Conservation (phyloP, 1,140 invertebrate genomes). For the Apocrypta bakeri region DNA sequence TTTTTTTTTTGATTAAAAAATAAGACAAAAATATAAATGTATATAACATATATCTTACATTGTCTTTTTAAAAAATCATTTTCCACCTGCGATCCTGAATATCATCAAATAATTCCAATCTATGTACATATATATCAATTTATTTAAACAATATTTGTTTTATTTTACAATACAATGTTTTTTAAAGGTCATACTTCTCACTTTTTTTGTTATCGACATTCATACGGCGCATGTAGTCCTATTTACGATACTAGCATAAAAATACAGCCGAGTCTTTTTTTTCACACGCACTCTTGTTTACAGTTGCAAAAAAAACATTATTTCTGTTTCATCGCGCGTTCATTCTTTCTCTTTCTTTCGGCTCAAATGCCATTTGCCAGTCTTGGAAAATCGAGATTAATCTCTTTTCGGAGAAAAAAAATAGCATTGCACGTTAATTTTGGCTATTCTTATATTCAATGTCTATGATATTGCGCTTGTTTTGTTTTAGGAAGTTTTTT, state of each 20-base stretch:
- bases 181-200: slow-evolving; percentile 60
- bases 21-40: slow-evolving; percentile 16
- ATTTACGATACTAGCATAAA: slow-evolving; percentile 64
- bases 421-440: slow-evolving; percentile 44
- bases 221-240: slow-evolving; percentile 55
- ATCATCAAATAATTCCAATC: slow-evolving; percentile 36
- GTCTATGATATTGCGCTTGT: background rate
- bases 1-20: slow-evolving; percentile 24
- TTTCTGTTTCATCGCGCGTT: slow-evolving; percentile 30
- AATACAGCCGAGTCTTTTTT: slow-evolving; percentile 66
- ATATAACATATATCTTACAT: slow-evolving; percentile 30
- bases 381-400: slow-evolving; percentile 57
- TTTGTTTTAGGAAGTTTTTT: slow-evolving; percentile 31
- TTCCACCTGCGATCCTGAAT: slow-evolving; percentile 30
- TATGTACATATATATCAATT: slow-evolving; percentile 67
- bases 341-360: slow-evolving; percentile 54
- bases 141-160: slow-evolving; percentile 71
- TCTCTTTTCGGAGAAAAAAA: slow-evolving; percentile 37
- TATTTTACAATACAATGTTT: slow-evolving; percentile 70
- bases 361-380: slow-evolving; percentile 65
- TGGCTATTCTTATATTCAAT: slow-evolving; percentile 11
- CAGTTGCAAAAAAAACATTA: slow-evolving; percentile 21
- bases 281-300: slow-evolving; percentile 37
- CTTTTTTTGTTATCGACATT: slow-evolving; percentile 56
- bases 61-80: background rate